Percentiles rank a stretch among this genome's conserved stretches.
Conservation (phyloP, 92 coral and sea anemone genomes). For the Pocillopora meandrina region DNA sequence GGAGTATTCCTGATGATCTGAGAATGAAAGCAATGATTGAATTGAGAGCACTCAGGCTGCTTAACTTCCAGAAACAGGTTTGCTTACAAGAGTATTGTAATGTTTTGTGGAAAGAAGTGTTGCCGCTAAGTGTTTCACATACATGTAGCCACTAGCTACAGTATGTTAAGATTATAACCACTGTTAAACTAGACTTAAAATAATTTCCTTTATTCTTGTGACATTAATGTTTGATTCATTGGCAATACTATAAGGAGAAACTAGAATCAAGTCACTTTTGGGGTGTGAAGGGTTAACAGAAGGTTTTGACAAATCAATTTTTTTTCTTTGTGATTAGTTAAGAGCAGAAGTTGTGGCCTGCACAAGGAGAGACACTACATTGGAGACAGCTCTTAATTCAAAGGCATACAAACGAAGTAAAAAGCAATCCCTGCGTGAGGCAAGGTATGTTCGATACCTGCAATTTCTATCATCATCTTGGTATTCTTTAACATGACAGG, state of each 20-base stretch:
- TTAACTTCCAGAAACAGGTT: conserved; percentile 99
- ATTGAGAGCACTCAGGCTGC: conserved; percentile 89
- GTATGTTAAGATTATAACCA: too few relatives aligned
- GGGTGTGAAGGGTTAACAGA: too few relatives aligned
- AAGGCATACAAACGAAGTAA: conserved; percentile 98
- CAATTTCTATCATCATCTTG: not conserved
- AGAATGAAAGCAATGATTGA: conserved; percentile 96
- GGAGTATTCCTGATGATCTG: conserved; percentile 92
- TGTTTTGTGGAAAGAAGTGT: too few relatives aligned
- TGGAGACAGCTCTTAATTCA: conserved; percentile 96
- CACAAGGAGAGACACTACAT: conserved; percentile 94
- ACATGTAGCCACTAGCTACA: too few relatives aligned
- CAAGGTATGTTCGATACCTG: conserved; percentile 64
- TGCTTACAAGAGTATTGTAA: not conserved
- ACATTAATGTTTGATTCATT: too few relatives aligned
- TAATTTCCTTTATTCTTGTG: too few relatives aligned
- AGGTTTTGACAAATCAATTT: too few relatives aligned
- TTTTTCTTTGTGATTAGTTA: conserved; percentile 53
- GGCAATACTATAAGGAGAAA: too few relatives aligned
- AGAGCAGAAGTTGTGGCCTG: conserved; percentile 94
- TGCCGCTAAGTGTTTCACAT: too few relatives aligned
- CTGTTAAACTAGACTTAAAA: too few relatives aligned
- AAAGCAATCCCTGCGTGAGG: conserved; percentile 97
- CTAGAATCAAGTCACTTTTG: too few relatives aligned
- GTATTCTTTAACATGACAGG: not conserved